These are phyloP conservation scores for Calcarius lapponicus DNA, from an alignment of 2,797 vertebrate genomes.

Conservation along the genomic window DNA sequence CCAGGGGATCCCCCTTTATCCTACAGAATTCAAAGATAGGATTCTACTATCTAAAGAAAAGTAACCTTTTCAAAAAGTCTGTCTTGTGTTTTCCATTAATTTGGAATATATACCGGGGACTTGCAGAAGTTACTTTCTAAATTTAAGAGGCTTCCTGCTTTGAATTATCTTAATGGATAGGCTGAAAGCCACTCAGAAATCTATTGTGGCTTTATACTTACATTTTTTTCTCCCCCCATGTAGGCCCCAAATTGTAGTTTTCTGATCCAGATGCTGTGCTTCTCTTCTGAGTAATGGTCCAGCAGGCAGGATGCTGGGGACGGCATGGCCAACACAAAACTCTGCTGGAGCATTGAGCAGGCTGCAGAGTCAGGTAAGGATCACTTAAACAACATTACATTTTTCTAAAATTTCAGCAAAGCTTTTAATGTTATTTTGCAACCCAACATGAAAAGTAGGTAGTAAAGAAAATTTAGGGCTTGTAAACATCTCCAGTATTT, in stretches of 20 bases:
- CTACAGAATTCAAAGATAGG: neutral
- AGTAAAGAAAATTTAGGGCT: neutral
- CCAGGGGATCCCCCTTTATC: neutral
- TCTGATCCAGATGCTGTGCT: neutral
- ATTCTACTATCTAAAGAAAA: neutral
- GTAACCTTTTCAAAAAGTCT: neutral
- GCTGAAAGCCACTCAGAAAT: neutral
- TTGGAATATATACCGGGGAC: neutral
- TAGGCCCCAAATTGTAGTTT: neutral
- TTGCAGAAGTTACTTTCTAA: neutral
- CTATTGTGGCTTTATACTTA: neutral
- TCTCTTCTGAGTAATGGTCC: neutral
- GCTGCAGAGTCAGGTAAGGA: conserved; percentile 30
- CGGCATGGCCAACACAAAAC: neutral
- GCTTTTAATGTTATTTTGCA: neutral
- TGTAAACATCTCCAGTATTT: neutral
- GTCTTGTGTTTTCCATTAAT: neutral
- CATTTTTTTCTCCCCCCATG: neutral
- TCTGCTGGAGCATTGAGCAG: neutral
- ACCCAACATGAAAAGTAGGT: neutral
- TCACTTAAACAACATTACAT: neutral
- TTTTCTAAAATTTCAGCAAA: neutral
- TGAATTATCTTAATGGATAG: neutral
- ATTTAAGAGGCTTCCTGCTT: neutral
- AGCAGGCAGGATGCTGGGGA: neutral